Conservation (phyloP, 2,113 vertebrate species). For the Ariopsis seemanni region DNA sequence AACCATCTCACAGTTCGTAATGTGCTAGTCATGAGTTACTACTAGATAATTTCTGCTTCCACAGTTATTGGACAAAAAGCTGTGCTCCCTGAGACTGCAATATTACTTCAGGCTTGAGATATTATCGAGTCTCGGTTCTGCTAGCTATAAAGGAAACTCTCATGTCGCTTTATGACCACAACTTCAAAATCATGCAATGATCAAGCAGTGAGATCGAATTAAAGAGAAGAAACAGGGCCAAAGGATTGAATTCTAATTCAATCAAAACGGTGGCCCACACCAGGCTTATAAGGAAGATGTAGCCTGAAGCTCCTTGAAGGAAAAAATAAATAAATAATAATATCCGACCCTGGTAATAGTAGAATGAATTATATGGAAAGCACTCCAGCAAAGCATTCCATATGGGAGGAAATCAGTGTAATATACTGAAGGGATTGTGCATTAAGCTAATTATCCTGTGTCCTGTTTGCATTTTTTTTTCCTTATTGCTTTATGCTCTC, state of each 20-base stretch:
- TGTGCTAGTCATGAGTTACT: slow-evolving; percentile 33
- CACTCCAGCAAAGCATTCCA: slow-evolving; percentile 13
- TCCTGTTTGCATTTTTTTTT: neutral
- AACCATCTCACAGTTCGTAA: slow-evolving; percentile 31
- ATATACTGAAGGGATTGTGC: slow-evolving; percentile 29
- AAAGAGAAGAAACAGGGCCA: slow-evolving; percentile 34
- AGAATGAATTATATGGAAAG: slow-evolving; percentile 38
- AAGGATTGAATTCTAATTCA: slow-evolving; percentile 39
- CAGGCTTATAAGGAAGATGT: slow-evolving; percentile 4
- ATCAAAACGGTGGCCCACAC: slow-evolving; percentile 29
- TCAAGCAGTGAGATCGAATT: slow-evolving; percentile 36
- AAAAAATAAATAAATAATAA: slow-evolving; percentile 6
- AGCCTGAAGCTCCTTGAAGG: slow-evolving; percentile 18
- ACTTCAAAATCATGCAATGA: slow-evolving; percentile 31
- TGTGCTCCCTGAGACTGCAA: slow-evolving; percentile 7
- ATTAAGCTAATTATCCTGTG: slow-evolving; percentile 43
- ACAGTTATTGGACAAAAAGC: slow-evolving; percentile 31
- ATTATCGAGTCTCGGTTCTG: slow-evolving; percentile 11
- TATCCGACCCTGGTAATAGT: slow-evolving; percentile 24
- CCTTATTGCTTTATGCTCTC: neutral
- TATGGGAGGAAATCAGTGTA: slow-evolving; percentile 36
- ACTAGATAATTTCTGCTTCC: slow-evolving; percentile 25
- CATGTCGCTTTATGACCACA: slow-evolving; percentile 24
- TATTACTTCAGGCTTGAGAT: slow-evolving; percentile 35
- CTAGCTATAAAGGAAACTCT: slow-evolving; percentile 1